Evolutionary conservation across 1,140 invertebrate genomes (phyloP), one percentile per base, ranked within the genome.

Genomic region (Drosophila littoralis): DNA sequence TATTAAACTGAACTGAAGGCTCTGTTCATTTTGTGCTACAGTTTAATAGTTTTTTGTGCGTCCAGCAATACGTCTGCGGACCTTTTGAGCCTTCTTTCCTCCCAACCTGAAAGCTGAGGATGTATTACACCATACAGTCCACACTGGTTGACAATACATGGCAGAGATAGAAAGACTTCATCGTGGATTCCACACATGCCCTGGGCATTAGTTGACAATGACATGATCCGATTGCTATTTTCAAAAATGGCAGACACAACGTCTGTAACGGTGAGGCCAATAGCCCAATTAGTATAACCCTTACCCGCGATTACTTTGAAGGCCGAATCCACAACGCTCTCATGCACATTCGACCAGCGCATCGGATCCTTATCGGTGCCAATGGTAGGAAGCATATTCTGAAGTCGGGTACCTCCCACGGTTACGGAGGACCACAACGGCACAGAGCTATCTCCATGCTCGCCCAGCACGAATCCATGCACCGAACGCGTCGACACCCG

Each of bases 241-340:
- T 98, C 97, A 54, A 8, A 15, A n/a, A 98, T 95, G 10, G 96
- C 94, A 6, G 94, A 93, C 12, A 94, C 94, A 8, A 98, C 92
- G 69, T 95, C 94, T 0, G 96, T 93, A 0, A 96, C 94, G 76
- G 96, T 96, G 2, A 97, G 93, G 1, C 96, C 97, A 78, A 97
- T 96, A 5, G 97, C 97, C 97, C 97, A 97, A 17, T 96, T 97
- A 0, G 97, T 97, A 91, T 97, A 97, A 0, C 97, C 96, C 88
- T 97, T 98, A 59, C 96, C 92, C 78, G 94, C 95, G 82, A 97
- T 97, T 12, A 97, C 95, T 81, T 97, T 94, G 79, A 96, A 96
- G 0, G 96, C 97, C 74, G 95, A 96, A 52, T 95, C 92, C 0
- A 97, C 95, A 0, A 98, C 97, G 63, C 96, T 93, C 48, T 94